phyloP scores from a whole-genome alignment of 1,140 invertebrate species.

The Musca vetustissima region DNA sequence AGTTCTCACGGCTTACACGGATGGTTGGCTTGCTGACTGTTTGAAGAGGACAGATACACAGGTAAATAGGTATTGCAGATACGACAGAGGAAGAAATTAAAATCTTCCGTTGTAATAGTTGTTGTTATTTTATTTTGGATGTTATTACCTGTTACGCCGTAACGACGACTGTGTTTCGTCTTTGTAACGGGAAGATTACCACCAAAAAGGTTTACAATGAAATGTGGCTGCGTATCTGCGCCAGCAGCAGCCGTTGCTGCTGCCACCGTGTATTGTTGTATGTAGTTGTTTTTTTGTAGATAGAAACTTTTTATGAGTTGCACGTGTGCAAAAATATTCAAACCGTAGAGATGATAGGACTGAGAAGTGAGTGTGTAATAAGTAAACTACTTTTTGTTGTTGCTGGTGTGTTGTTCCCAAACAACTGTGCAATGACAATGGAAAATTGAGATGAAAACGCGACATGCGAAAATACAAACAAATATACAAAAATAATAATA shows the following conservation, averaged over 20 bases:
- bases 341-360: neutral
- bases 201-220: no score
- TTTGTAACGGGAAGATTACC: no score
- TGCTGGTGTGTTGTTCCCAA: no score
- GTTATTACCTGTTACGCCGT: no score
- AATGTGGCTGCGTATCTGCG: neutral
- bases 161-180: no score
- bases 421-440: no score
- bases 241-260: neutral
- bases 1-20: conserved; percentile 15
- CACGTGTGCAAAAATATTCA: conserved; percentile 16
- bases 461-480: no score
- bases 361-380: no score
- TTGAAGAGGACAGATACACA: neutral
- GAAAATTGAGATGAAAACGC: no score
- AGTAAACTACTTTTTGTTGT: no score
- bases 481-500: no score
- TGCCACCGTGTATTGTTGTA: neutral
- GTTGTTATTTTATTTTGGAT: conserved; percentile 7
- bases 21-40: neutral
- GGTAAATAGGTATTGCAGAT: conserved; percentile 2
- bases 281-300: neutral
- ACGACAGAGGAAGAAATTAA: neutral
- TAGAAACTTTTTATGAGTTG: conserved; percentile 7
- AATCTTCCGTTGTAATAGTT: neutral